A percentile compares a stretch with the other conserved stretches of the same genome.
Conservation (phyloP, 2,888 invertebrate species). For the Ichneumon xanthorius region DNA sequence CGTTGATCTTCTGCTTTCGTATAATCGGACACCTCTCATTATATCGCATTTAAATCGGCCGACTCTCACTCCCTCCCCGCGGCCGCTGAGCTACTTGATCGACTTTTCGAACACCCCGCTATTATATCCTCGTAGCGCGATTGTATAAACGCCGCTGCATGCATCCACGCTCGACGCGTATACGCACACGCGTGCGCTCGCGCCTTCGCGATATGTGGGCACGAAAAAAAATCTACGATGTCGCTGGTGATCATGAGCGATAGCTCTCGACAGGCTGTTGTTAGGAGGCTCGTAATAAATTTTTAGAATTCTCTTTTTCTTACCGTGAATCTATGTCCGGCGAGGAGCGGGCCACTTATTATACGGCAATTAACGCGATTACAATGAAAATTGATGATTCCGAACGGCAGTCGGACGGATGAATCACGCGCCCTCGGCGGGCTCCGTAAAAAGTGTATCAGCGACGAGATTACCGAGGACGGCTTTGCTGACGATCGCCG, state of each 20-base stretch:
- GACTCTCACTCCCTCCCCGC: constrained; percentile 31
- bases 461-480: constrained; percentile 6
- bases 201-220: not conserved
- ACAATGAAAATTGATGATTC: constrained; percentile 52
- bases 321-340: constrained; percentile 14
- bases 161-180: not conserved
- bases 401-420: constrained; percentile 22
- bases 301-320: constrained; percentile 15
- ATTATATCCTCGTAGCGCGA: constrained; percentile 78
- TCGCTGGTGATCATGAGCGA: constrained; percentile 53
- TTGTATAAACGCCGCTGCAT: constrained; percentile 76
- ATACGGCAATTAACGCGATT: constrained; percentile 67
- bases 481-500: not conserved
- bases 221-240: constrained; percentile 32
- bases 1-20: constrained; percentile 60
- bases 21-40: constrained; percentile 71
- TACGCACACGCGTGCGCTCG: not conserved
- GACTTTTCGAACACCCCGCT: constrained; percentile 78
- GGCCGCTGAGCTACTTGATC: constrained; percentile 68
- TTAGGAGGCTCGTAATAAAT: constrained; percentile 56
- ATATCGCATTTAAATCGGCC: constrained; percentile 71
- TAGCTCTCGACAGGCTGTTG: constrained; percentile 57
- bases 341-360: constrained; percentile 24
- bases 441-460: constrained; percentile 41
- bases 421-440: constrained; percentile 39